phyloP scores from a whole-genome alignment of 2,113 vertebrate species.

The Cyphomyrus plagiostoma region DNA sequence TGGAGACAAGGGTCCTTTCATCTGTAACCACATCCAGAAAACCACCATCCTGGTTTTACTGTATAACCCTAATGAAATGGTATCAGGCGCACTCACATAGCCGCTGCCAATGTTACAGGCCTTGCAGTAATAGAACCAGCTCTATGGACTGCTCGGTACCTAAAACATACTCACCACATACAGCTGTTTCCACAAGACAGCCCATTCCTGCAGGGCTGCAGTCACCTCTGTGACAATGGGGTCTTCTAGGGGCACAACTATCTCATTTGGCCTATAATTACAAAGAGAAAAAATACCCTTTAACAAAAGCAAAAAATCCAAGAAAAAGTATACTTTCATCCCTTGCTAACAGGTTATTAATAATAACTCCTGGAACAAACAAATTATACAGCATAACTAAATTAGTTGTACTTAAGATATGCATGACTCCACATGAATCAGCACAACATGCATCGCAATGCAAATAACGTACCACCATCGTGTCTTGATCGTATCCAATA shows the following conservation, averaged over 20 bases:
- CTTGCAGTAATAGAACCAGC: neutral
- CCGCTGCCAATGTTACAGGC: neutral
- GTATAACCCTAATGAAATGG: neutral
- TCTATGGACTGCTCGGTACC: neutral
- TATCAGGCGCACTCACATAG: neutral
- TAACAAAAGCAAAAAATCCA: neutral
- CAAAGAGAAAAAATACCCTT: neutral
- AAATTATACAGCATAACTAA: neutral
- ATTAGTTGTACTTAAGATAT: neutral
- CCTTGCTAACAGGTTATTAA: neutral
- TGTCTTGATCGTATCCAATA: neutral
- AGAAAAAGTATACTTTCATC: neutral
- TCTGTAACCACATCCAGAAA: neutral
- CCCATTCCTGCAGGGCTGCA: constrained; percentile 92
- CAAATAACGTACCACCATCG: neutral
- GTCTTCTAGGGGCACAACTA: constrained; percentile 90
- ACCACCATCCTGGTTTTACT: neutral
- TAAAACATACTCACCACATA: constrained; percentile 76
- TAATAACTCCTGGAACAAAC: neutral
- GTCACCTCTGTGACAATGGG: constrained; percentile 93
- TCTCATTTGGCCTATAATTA: constrained; percentile 78
- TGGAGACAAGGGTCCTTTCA: neutral
- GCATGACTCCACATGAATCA: neutral
- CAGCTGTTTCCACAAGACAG: constrained; percentile 90
- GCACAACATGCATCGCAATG: neutral